A percentile compares a stretch with the other conserved stretches of the same genome.
Conservation (phyloP, 2,113 vertebrate genomes). For the Pseudorasbora parva region DNA sequence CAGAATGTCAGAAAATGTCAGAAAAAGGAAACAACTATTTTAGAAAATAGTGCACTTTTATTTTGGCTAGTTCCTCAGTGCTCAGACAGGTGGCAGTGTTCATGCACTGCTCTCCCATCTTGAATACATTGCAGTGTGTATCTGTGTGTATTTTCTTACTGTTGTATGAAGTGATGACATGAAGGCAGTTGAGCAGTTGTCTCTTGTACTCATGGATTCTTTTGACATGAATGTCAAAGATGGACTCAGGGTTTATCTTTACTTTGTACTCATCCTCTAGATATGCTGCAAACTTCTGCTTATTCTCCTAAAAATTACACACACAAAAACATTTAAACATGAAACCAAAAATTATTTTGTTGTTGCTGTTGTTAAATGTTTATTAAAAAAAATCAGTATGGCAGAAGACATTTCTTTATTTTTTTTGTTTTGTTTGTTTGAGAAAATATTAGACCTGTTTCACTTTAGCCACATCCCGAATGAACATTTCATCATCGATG, state of each 20-base stretch:
- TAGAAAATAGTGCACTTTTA: not conserved
- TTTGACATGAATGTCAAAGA: conserved; percentile 90
- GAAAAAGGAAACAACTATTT: too few relatives aligned
- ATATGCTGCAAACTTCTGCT: conserved; percentile 84
- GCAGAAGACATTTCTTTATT: too few relatives aligned
- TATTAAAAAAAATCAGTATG: too few relatives aligned
- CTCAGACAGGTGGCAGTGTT: not conserved
- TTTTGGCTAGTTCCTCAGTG: not conserved
- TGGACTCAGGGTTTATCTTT: conserved; percentile 82
- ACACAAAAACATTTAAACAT: not conserved
- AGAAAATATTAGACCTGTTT: conserved; percentile 79
- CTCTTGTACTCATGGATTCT: conserved; percentile 90
- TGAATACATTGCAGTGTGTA: not conserved
- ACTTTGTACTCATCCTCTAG: conserved; percentile 83
- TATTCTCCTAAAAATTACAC: conserved; percentile 81
- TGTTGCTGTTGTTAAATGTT: too few relatives aligned
- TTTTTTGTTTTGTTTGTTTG: too few relatives aligned
- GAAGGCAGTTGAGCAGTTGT: conserved; percentile 86
- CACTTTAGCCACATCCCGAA: conserved; percentile 85
- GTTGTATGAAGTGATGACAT: conserved; percentile 86
- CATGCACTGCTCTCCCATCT: not conserved
- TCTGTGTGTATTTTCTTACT: conserved; percentile 69
- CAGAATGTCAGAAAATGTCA: not conserved
- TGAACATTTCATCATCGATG: conserved; percentile 77
- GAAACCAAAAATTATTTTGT: not conserved